phyloP scores from a whole-genome alignment of 2,888 invertebrate species.

The Thereva nobilitata region DNA sequence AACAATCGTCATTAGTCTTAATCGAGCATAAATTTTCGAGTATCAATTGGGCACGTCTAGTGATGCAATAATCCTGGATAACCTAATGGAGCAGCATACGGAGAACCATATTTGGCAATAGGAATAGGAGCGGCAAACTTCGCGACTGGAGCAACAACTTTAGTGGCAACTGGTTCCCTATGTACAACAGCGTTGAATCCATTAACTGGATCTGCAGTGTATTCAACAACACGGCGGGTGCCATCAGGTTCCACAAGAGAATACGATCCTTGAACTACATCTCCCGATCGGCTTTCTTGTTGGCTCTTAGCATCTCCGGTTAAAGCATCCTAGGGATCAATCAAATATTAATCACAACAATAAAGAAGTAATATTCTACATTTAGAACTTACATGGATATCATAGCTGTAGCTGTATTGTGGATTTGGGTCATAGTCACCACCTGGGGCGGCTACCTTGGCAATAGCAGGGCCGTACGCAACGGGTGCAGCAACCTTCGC shows the following conservation, averaged over 20 bases:
- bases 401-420: conserved; percentile 63
- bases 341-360: neutral
- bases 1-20: conserved; percentile 23
- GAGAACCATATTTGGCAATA: conserved; percentile 47
- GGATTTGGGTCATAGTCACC: conserved; percentile 61
- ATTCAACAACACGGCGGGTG: conserved; percentile 62
- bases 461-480: conserved; percentile 43
- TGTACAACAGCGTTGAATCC: conserved; percentile 65
- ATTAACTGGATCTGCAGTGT: conserved; percentile 63
- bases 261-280: conserved; percentile 63
- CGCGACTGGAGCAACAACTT: conserved; percentile 53
- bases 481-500: conserved; percentile 40
- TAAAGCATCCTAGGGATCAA: conserved; percentile 54
- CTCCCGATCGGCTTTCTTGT: conserved; percentile 61
- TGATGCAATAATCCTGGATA: conserved; percentile 42
- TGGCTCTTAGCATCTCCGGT: conserved; percentile 64
- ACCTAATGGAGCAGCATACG: conserved; percentile 45
- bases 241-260: conserved; percentile 63
- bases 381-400: conserved; percentile 58
- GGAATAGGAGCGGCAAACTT: conserved; percentile 49
- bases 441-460: conserved; percentile 53
- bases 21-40: conserved; percentile 15
- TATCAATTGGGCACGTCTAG: conserved; percentile 28
- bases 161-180: conserved; percentile 58
- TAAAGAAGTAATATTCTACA: neutral